These are phyloP conservation scores for Sandelia bainsii DNA, from an alignment of 2,797 vertebrate genomes.

Conservation along the genomic window DNA sequence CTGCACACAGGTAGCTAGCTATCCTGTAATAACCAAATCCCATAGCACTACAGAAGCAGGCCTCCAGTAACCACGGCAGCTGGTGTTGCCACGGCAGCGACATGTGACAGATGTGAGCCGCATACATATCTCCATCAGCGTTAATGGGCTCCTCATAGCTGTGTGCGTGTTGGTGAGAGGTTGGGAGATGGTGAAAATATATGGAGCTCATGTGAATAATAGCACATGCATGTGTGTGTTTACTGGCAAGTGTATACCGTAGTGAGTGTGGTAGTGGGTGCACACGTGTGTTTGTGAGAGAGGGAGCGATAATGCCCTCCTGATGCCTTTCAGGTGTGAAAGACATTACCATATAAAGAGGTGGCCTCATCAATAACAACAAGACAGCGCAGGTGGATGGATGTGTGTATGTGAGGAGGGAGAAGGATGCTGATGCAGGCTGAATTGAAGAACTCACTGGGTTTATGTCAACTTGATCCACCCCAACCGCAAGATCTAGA, in stretches of 20 bases:
- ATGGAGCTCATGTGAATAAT: conserved; percentile 56
- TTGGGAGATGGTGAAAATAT: conserved; percentile 58
- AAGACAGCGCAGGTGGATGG: conserved; percentile 63
- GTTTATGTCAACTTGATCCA: conserved; percentile 54
- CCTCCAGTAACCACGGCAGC: conserved; percentile 74
- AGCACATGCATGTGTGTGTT: conserved; percentile 24
- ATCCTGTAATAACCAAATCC: conserved; percentile 73
- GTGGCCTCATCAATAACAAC: conserved; percentile 78
- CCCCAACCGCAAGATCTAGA: not conserved
- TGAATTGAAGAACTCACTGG: conserved; percentile 57
- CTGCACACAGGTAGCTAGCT: conserved; percentile 57
- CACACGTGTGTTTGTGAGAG: conserved; percentile 21
- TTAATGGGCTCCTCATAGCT: conserved; percentile 78
- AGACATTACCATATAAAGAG: conserved; percentile 87
- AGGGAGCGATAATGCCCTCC: conserved; percentile 69
- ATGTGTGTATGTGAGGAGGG: conserved; percentile 24
- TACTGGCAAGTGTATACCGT: conserved; percentile 34
- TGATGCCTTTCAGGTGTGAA: conserved; percentile 82
- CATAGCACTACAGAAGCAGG: conserved; percentile 56
- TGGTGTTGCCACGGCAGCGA: conserved; percentile 80
- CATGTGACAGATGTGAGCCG: conserved; percentile 80
- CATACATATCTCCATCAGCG: conserved; percentile 83
- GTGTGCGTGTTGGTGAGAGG: conserved; percentile 46
- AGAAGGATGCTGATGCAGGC: conserved; percentile 71
- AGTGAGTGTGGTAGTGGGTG: conserved; percentile 16